These are phyloP conservation scores for Syrmaticus mikado DNA, from an alignment of 2,113 vertebrate species.

Conservation along the genomic window DNA sequence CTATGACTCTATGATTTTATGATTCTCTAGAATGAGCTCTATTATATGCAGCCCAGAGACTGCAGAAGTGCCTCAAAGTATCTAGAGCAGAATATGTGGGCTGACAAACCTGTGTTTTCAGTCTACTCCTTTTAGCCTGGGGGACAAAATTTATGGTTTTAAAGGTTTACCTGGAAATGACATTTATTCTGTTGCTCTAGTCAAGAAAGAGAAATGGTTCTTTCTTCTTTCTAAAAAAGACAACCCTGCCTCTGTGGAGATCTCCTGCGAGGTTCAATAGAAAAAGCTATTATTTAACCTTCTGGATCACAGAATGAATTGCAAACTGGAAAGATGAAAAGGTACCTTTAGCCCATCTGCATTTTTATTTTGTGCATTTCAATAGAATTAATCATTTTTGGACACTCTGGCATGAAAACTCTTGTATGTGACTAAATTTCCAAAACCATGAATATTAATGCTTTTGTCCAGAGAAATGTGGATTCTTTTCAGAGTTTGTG, in stretches of 20 bases:
- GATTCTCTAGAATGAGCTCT: not conserved
- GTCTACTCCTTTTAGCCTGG: not conserved
- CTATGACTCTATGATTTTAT: no score
- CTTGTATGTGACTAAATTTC: not conserved
- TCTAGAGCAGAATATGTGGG: not conserved
- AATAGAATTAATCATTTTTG: not conserved
- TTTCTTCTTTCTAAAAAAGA: not conserved
- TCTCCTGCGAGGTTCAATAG: not conserved
- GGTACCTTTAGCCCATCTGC: not conserved
- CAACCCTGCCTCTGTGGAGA: not conserved
- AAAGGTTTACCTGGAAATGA: not conserved
- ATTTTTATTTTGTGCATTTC: conserved; percentile 6
- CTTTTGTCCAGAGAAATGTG: not conserved
- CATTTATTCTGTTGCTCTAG: not conserved
- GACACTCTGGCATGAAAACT: not conserved
- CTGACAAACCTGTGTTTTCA: not conserved
- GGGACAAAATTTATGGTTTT: not conserved
- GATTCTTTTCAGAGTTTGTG: not conserved
- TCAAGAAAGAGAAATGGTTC: not conserved
- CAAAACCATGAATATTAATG: not conserved
- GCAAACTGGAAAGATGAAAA: not conserved
- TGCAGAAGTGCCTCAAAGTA: not conserved
- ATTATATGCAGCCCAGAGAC: not conserved
- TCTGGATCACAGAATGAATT: not conserved
- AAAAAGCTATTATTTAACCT: conserved; percentile 11